Conservation (phyloP, 2,797 vertebrate genomes). For the Scomberomorus guttatus region DNA sequence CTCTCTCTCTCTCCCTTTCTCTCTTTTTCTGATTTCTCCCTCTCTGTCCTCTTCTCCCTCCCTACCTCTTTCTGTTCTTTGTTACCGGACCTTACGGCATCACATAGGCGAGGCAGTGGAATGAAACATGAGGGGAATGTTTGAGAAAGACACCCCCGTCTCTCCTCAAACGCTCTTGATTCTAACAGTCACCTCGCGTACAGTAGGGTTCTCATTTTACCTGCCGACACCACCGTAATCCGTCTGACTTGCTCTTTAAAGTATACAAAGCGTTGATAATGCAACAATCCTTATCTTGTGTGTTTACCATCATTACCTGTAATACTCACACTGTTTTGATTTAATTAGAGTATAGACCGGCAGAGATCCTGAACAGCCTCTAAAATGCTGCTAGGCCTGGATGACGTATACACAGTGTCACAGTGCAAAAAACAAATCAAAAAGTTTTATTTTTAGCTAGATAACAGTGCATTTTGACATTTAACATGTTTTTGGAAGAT, state of each 20-base stretch:
- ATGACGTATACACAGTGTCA: background rate
- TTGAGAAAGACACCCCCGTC: conserved; percentile 71
- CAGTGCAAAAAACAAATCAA: background rate
- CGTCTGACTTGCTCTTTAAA: background rate
- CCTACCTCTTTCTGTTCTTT: conserved; percentile 88
- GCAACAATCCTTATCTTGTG: background rate
- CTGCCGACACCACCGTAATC: background rate
- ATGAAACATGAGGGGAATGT: conserved; percentile 76
- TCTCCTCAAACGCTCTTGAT: conserved; percentile 76
- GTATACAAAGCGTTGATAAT: background rate
- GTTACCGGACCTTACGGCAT: conserved; percentile 72
- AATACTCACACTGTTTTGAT: background rate
- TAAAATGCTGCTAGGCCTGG: background rate
- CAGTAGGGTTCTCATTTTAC: conserved; percentile 12
- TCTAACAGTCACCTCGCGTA: conserved; percentile 72
- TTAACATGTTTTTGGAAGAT: background rate
- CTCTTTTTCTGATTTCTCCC: conserved; percentile 81
- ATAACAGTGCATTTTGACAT: background rate
- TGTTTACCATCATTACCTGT: background rate
- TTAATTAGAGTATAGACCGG: background rate
- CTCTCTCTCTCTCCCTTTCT: conserved; percentile 77
- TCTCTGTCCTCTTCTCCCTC: conserved; percentile 82
- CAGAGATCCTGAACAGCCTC: background rate
- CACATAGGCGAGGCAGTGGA: conserved; percentile 77
- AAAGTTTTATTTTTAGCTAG: background rate